A percentile compares a stretch with the other conserved stretches of the same genome.
These are phyloP conservation scores for Platichthys flesus DNA, from an alignment of 2,113 vertebrate species.

Conservation along the genomic window DNA sequence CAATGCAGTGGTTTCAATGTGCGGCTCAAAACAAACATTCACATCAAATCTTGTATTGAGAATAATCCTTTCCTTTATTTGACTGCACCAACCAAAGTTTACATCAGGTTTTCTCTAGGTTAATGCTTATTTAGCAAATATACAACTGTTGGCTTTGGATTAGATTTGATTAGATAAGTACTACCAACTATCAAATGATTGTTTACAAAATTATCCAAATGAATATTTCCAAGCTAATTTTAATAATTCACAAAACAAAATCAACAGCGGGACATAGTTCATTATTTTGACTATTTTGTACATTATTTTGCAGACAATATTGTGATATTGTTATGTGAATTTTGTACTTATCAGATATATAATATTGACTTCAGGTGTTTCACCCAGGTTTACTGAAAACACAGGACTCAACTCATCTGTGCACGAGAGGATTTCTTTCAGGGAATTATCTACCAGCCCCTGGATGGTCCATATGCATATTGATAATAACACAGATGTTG, in stretches of 20 bases:
- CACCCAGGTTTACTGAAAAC: not conserved
- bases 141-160: not conserved
- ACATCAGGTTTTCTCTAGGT: not conserved
- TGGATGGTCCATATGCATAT: not conserved
- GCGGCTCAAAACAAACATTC: not conserved
- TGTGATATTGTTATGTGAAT: not conserved
- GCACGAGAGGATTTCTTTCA: not conserved
- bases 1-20: not conserved
- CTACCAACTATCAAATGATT: not conserved
- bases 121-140: not conserved
- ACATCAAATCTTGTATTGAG: not conserved
- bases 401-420: no score
- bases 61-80: not conserved
- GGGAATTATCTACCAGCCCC: not conserved
- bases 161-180: not conserved
- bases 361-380: not conserved
- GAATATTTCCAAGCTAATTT: not conserved
- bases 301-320: not conserved
- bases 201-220: not conserved
- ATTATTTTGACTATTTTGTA: not conserved
- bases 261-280: no score
- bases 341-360: slow-evolving; percentile 5
- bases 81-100: not conserved
- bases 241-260: no score
- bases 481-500: not conserved